A percentile compares a stretch with the other conserved stretches of the same genome.
Evolutionary conservation across 2,888 invertebrate genomes (phyloP).

Genomic region (Nephrocerus scutellatus): DNA sequence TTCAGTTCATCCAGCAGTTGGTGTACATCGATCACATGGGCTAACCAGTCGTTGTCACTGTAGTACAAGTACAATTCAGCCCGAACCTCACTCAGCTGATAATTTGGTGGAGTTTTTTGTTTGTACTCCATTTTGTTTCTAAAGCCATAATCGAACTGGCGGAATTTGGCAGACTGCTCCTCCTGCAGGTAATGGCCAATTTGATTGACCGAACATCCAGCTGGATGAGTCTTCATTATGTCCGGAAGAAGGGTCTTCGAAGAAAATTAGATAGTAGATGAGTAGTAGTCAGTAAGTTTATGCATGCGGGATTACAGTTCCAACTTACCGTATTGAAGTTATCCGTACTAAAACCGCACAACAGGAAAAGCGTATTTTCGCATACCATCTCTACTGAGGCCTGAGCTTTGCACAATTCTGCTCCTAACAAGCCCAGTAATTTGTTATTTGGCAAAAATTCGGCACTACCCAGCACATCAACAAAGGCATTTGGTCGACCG

Average conservation of each 20-base stretch:
- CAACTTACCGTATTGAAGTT: slow-evolving; percentile 23
- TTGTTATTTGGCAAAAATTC: slow-evolving; percentile 57
- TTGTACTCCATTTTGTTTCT: slow-evolving; percentile 32
- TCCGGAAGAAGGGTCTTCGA: slow-evolving; percentile 27
- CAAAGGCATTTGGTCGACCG: slow-evolving; percentile 26
- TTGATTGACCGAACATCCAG: slow-evolving; percentile 36
- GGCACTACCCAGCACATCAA: slow-evolving; percentile 33
- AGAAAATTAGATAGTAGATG: background rate
- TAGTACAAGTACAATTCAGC: slow-evolving; percentile 33
- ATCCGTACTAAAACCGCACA: slow-evolving; percentile 41
- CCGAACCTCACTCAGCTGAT: slow-evolving; percentile 29
- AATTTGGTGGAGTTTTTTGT: slow-evolving; percentile 28
- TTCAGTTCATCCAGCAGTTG: slow-evolving; percentile 23
- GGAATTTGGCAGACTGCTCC: slow-evolving; percentile 30
- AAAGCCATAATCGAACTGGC: slow-evolving; percentile 31
- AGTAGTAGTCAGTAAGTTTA: slow-evolving; percentile 2
- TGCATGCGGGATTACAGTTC: slow-evolving; percentile 2
- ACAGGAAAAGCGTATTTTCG: slow-evolving; percentile 42
- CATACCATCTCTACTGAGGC: slow-evolving; percentile 25
- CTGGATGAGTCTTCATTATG: slow-evolving; percentile 34
- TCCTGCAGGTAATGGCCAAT: slow-evolving; percentile 35
- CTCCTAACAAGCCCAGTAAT: slow-evolving; percentile 48
- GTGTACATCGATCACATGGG: slow-evolving; percentile 32
- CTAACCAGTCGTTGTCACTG: slow-evolving; percentile 31
- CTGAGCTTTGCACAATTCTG: slow-evolving; percentile 44